Evolutionary conservation across 2,888 invertebrate genomes (phyloP).

Genomic region (Philonicus albiceps): DNA sequence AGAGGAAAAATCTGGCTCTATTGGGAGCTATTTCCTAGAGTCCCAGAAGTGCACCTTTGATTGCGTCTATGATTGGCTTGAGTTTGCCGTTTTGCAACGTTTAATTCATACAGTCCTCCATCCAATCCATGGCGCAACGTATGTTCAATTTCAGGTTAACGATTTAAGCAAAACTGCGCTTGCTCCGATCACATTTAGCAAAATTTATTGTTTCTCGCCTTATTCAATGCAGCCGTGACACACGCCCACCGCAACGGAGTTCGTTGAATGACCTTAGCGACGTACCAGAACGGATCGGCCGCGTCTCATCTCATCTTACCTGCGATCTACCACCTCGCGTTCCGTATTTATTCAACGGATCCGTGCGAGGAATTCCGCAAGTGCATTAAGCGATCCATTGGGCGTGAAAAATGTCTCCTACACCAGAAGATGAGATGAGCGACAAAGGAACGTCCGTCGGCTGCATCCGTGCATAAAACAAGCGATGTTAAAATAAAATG

Average conservation of each 20-base stretch:
- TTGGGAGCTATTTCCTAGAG: background rate
- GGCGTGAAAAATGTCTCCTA: slow-evolving; percentile 10
- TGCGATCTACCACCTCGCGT: background rate
- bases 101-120: background rate
- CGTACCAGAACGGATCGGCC: slow-evolving; percentile 6
- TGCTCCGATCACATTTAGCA: background rate
- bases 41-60: background rate
- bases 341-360: background rate
- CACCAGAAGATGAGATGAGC: background rate
- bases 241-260: slow-evolving; percentile 2
- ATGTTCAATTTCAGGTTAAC: background rate
- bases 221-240: background rate
- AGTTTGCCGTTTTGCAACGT: background rate
- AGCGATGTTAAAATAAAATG: background rate
- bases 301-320: background rate
- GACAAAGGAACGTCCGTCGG: slow-evolving; percentile 19
- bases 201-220: slow-evolving; percentile 19
- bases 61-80: background rate
- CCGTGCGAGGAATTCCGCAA: background rate
- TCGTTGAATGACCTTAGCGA: slow-evolving; percentile 18
- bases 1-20: background rate
- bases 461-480: slow-evolving; percentile 21
- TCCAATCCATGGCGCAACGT: background rate
- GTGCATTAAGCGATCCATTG: background rate
- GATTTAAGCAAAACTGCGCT: background rate